Evolutionary conservation across 2,888 invertebrate genomes (phyloP), one percentile per base, ranked within the genome.

Genomic region (Selenia dentaria): DNA sequence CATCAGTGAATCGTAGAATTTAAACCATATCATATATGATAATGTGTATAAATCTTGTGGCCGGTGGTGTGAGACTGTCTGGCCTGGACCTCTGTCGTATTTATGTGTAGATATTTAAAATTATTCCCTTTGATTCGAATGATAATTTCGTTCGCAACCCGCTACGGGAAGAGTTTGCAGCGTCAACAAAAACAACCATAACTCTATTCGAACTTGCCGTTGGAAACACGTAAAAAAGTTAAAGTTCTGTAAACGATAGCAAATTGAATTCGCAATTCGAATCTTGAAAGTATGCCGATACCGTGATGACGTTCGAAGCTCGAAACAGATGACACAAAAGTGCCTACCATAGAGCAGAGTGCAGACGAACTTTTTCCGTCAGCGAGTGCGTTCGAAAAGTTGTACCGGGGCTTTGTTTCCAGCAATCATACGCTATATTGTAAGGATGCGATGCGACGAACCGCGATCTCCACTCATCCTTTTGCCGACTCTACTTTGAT

Each of bases 81-180:
- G 86, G 83, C 54, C 69, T 73, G 74, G 73, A 69, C 73, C 73
- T 67, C 67, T 78, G 77, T 36, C 46, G 40, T 36, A 18, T 72
- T 75, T 80, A 77, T 83, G 80, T 83, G 79, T 83, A 84, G 77
- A 80, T 83, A 85, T 89, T 88, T 86, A 83, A 90, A 88, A 89
- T 73, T 90, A 89, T 91, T 90, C 89, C 80, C 89, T 91, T 91
- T 91, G 90, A 91, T 90, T 81, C 82, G 74, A 74, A 88, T 83
- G 88, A 88, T 91, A 89, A 90, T 89, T 88, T 84, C 74, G 79
- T 81, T 83, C 74, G 76, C 72, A 71, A 67, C 57, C 59, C 73
- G 70, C 72, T 56, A 38, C 41, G 18, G 33, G 9, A 18, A 20
- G 28, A 59, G 66, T 57, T 58, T 62, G 72, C 73, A 84, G 66